Conservation (phyloP, 2,113 vertebrate species). For the Misgurnus anguillicaudatus region DNA sequence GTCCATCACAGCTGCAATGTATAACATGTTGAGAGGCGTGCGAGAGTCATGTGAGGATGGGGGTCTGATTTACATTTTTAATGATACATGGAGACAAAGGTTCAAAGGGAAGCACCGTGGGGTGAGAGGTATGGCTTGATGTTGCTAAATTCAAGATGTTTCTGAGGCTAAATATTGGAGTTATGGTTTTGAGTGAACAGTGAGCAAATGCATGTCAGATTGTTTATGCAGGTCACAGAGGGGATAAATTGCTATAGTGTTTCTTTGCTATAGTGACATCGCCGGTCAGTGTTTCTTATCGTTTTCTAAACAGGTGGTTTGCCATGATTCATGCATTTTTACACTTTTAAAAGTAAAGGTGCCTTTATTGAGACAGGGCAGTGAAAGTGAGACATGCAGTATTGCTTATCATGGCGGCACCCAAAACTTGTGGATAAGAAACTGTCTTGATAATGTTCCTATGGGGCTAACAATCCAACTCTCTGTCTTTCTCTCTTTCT, state of each 20-base stretch:
- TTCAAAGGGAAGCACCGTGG: constrained; percentile 40
- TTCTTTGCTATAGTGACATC: background rate
- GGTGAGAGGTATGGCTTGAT: constrained; percentile 28
- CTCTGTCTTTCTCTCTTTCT: constrained; percentile 52
- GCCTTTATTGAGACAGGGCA: no score
- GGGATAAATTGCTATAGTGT: background rate
- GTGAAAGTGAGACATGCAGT: no score
- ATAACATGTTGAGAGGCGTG: constrained; percentile 35
- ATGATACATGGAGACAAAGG: constrained; percentile 47
- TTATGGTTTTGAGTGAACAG: background rate
- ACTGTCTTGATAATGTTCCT: constrained; percentile 47
- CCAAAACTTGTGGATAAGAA: constrained; percentile 22
- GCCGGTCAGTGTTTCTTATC: background rate
- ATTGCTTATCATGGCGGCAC: no score
- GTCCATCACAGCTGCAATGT: constrained; percentile 34
- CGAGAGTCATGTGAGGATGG: constrained; percentile 30
- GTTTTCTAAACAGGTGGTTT: no score
- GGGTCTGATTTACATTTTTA: constrained; percentile 49
- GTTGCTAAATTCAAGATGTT: constrained; percentile 13
- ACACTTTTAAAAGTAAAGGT: no score
- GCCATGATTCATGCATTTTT: no score
- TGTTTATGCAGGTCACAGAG: background rate
- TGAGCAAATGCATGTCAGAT: background rate
- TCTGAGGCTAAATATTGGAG: background rate
- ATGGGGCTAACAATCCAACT: constrained; percentile 53